Conservation (phyloP, 2,113 vertebrate genomes). For the Caretta caretta region DNA sequence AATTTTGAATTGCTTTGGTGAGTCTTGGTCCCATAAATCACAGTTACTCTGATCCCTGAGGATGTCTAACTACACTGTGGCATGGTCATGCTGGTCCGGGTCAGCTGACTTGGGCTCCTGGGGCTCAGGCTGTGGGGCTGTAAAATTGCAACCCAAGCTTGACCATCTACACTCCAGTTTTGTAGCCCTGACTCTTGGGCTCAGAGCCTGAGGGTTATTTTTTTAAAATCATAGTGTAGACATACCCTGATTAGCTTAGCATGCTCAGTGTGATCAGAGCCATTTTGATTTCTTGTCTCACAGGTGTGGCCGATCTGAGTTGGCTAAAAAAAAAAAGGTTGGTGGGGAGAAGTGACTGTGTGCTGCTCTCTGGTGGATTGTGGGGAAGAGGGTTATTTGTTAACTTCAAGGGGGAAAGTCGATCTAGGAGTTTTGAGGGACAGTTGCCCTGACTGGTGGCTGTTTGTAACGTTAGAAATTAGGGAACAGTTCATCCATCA, state of each 20-base stretch:
- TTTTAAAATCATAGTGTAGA: too few species aligned
- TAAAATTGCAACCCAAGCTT: too few species aligned
- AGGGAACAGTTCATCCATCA: neutral
- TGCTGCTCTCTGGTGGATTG: neutral
- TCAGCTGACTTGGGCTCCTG: too few species aligned
- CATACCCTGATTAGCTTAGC: neutral
- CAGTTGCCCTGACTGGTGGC: neutral
- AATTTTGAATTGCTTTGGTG: neutral
- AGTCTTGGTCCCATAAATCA: neutral
- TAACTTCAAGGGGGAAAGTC: neutral
- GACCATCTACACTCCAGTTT: too few species aligned
- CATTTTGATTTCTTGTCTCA: neutral
- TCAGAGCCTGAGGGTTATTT: too few species aligned
- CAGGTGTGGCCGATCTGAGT: neutral
- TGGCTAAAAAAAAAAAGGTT: neutral
- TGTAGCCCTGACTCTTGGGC: too few species aligned
- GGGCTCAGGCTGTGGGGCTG: too few species aligned
- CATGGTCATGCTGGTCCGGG: too few species aligned
- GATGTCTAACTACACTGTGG: too few species aligned
- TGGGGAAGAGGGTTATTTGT: neutral
- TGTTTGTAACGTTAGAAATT: neutral
- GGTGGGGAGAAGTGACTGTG: neutral
- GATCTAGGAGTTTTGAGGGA: neutral
- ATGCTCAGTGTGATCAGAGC: neutral
- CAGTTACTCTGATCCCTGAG: neutral